Base-by-base conservation (phyloP, 2,113 vertebrate genomes). In the Leucopsar rothschildi region DNA sequence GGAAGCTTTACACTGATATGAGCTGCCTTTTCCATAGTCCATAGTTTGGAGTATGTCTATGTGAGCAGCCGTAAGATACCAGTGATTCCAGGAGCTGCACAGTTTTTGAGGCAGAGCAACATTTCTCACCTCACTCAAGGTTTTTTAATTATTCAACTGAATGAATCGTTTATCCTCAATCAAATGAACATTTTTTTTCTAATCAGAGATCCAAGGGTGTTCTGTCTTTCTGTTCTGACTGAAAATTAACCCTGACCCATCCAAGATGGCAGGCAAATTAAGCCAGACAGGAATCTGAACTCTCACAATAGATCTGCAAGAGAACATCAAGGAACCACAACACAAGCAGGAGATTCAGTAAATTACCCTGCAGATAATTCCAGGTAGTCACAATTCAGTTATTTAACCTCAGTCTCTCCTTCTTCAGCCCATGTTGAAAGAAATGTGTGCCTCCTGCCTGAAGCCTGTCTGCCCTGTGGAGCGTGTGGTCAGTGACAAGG, bases 381-480 rank as follows among this genome's bases (percentile, higher is more conserved):
- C 50, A 39, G 72, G 47, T 21, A 47, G 17, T 45, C 22, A 7
- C 12, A 22, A 39, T 33, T 56, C 52, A 39, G 40, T 39, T 70
- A 15, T 59, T 93, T 91, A 91, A 87, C 70, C 56, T 28, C 47
- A 61, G 31, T 82, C 60, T 91, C 82, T 96, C 55, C 72, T 92
- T 94, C 88, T 95, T 89, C 92, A 97, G 97, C 77, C 68, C 33
- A n/a, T 16, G 31, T 45, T 56, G 92, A 97, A 79, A 70, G 98
- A 99, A 79, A 94, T 60, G 82, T 99, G 98, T 81, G 96, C 97
- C 60, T 97, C 91, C 28, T 99, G 98, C 92, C 90, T 96, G 80
- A 98, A 97, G 94, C 97, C 98, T 12, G 98, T 98, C 82, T 98
- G 98, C 91, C 83, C 97, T 33, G 97, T 97, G 98, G 98, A 99